Percentiles rank a stretch among this genome's conserved stretches.
phyloP scores from a whole-genome alignment of 1,140 invertebrate genomes.

The Magallana ariakensis region DNA sequence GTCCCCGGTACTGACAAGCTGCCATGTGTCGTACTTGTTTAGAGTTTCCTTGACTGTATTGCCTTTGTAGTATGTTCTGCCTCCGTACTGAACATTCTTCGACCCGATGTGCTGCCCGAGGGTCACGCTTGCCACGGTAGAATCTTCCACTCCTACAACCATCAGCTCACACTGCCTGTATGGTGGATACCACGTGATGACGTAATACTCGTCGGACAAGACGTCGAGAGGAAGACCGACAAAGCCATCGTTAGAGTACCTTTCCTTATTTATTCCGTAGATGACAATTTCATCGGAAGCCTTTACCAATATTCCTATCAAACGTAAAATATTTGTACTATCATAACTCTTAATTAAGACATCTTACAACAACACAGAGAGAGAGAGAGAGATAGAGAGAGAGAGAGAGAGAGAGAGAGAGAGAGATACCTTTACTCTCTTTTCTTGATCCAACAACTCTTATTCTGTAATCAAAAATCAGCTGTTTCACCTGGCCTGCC shows the following conservation, averaged over 20 bases:
- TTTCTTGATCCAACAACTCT: conserved; percentile 35
- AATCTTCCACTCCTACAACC: conserved; percentile 56
- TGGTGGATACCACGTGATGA: conserved; percentile 61
- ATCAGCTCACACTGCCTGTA: conserved; percentile 51
- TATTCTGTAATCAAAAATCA: conserved; percentile 40
- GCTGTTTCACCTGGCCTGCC: conserved; percentile 48
- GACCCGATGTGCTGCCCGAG: conserved; percentile 13
- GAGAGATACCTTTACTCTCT: not conserved
- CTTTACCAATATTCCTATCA: conserved; percentile 57
- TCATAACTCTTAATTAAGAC: not conserved
- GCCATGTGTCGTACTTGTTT: conserved; percentile 65
- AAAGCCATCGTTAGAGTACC: conserved; percentile 70
- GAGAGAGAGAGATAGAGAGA: not conserved
- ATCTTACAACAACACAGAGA: not conserved
- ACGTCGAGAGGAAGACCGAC: conserved; percentile 69
- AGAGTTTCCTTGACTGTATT: conserved; percentile 54
- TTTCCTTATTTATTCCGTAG: conserved; percentile 69
- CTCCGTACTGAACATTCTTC: conserved; percentile 46
- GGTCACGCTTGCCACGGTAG: conserved; percentile 48
- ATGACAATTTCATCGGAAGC: conserved; percentile 66
- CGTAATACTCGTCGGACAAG: conserved; percentile 69
- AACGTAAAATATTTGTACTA: not conserved
- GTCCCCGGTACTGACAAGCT: conserved; percentile 62
- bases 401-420: not conserved
- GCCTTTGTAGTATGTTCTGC: conserved; percentile 57